phyloP scores from a whole-genome alignment of 2,888 invertebrate species.

The Papilio protenor region DNA sequence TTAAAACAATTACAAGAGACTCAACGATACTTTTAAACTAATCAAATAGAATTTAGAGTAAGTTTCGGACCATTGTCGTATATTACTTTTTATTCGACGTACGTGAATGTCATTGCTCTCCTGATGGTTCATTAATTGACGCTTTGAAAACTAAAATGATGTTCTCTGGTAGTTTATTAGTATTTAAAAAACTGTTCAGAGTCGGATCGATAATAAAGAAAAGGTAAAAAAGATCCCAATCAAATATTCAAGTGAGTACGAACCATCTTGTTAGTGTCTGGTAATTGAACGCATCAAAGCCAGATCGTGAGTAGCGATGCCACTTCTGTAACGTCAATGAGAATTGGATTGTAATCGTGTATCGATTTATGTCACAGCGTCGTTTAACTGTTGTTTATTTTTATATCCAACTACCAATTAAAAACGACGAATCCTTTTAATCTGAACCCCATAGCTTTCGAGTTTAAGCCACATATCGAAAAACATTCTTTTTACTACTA shows the following conservation, averaged over 20 bases:
- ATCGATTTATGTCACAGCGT: constrained; percentile 43
- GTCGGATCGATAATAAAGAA: constrained; percentile 11
- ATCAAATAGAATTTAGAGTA: background rate
- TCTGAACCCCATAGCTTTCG: constrained; percentile 12
- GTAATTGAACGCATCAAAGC: constrained; percentile 61
- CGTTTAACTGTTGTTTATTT: constrained; percentile 31
- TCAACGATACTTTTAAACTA: background rate
- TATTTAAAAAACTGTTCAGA: background rate
- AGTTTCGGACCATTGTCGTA: constrained; percentile 24
- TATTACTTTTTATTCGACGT: constrained; percentile 52
- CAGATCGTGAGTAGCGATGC: constrained; percentile 50
- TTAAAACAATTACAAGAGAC: background rate
- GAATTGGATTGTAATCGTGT: constrained; percentile 47
- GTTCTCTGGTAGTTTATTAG: constrained; percentile 2
- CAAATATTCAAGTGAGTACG: constrained; percentile 52
- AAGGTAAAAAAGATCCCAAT: constrained; percentile 45
- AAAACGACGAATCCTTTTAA: constrained; percentile 26
- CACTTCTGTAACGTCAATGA: constrained; percentile 47
- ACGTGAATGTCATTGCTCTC: constrained; percentile 59
- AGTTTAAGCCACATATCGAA: constrained; percentile 10
- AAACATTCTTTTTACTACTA: background rate
- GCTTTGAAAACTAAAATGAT: constrained; percentile 48
- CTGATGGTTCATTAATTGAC: constrained; percentile 48
- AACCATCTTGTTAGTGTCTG: constrained; percentile 60
- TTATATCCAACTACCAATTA: constrained; percentile 41